Evolutionary conservation across 2,888 invertebrate genomes (phyloP).

Genomic region (Chaetogeoica ovagalla): DNA sequence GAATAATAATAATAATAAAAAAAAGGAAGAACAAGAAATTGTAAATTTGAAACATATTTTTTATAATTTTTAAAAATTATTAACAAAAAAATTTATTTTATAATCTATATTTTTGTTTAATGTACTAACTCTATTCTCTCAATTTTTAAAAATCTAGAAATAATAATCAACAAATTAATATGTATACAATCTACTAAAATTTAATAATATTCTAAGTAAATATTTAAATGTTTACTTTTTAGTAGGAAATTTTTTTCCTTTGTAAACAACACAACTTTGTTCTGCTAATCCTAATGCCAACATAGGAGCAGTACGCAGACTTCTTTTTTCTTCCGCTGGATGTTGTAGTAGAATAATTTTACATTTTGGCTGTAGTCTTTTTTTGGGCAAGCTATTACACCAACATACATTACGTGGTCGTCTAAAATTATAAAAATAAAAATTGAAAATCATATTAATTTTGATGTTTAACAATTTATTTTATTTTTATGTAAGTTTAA

Average conservation of each 20-base stretch:
- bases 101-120: too few relatives aligned
- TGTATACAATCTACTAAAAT: too few relatives aligned
- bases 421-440: constrained; percentile 62
- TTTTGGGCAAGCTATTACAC: constrained; percentile 79
- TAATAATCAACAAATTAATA: too few relatives aligned
- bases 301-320: constrained; percentile 88
- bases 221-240: constrained; percentile 62
- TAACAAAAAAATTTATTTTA: too few relatives aligned
- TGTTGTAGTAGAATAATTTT: constrained; percentile 84
- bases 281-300: constrained; percentile 73
- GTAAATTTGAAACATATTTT: too few relatives aligned
- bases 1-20: too few relatives aligned
- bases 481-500: too few relatives aligned
- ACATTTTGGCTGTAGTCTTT: constrained; percentile 70
- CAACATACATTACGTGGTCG: constrained; percentile 86
- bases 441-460: neutral
- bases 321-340: constrained; percentile 89
- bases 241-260: constrained; percentile 83
- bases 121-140: too few relatives aligned
- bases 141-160: too few relatives aligned
- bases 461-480: neutral
- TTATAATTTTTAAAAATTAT: too few relatives aligned
- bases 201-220: too few relatives aligned
- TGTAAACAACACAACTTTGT: constrained; percentile 76
- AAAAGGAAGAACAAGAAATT: too few relatives aligned